A percentile compares a stretch with the other conserved stretches of the same genome.
Conservation (phyloP, 2,113 vertebrate genomes). For the Oncorhynchus nerka region DNA sequence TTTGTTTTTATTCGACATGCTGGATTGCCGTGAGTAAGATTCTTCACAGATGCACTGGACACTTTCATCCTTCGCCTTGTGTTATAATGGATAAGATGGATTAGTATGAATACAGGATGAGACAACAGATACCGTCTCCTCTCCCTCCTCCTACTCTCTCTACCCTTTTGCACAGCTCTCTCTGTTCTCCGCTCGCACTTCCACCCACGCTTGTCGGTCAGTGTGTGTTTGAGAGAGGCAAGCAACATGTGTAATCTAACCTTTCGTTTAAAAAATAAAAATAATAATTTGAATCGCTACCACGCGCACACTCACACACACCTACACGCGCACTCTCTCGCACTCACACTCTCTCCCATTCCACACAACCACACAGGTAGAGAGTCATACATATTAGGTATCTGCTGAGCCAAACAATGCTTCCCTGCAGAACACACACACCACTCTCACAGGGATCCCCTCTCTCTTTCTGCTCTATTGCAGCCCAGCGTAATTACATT, state of each 20-base stretch:
- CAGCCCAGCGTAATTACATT: no score
- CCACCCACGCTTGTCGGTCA: neutral
- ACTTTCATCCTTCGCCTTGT: no score
- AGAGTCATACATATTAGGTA: constrained; percentile 48
- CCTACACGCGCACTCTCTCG: neutral
- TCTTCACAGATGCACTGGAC: no score
- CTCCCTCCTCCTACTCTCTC: no score
- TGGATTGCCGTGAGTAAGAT: no score
- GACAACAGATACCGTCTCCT: no score
- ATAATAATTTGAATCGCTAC: neutral
- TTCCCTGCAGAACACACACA: neutral
- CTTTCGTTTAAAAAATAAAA: neutral
- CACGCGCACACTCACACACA: constrained; percentile 14
- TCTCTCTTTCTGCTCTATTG: no score
- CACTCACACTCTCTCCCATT: neutral
- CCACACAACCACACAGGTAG: neutral
- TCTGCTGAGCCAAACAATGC: neutral
- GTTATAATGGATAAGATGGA: no score
- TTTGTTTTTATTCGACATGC: no score
- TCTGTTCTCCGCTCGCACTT: no score
- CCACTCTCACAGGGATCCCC: neutral
- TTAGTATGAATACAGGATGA: no score
- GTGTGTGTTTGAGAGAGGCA: neutral
- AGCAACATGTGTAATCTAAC: neutral
- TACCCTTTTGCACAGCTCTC: no score